These are phyloP conservation scores for Dynastes grantii DNA, from an alignment of 2,888 invertebrate species.

Conservation along the genomic window DNA sequence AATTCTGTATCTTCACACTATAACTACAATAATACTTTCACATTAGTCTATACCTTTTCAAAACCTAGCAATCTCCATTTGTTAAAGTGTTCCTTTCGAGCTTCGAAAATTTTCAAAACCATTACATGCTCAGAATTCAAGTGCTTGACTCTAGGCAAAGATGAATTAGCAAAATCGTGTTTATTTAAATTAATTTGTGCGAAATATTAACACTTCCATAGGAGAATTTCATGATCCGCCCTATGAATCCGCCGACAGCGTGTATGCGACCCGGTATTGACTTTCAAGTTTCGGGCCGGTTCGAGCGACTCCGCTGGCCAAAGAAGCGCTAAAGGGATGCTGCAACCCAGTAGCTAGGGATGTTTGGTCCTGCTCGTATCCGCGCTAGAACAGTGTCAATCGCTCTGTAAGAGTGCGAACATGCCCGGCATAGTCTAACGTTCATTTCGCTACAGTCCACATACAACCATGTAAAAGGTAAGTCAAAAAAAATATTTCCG, in stretches of 20 bases:
- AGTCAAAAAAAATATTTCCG: conserved; percentile 47
- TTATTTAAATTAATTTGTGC: conserved; percentile 6
- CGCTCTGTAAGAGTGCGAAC: conserved; percentile 58
- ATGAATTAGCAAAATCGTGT: neutral
- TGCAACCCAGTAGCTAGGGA: conserved; percentile 68
- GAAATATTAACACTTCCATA: conserved; percentile 34
- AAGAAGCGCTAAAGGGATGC: conserved; percentile 66
- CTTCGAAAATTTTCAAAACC: too few relatives aligned
- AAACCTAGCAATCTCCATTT: too few relatives aligned
- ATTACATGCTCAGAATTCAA: too few relatives aligned
- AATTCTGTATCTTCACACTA: too few relatives aligned
- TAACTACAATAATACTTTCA: too few relatives aligned
- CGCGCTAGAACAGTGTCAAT: conserved; percentile 42
- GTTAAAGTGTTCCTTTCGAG: too few relatives aligned
- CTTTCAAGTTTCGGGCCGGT: conserved; percentile 64
- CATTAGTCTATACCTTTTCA: too few relatives aligned
- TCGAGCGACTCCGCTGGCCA: conserved; percentile 63
- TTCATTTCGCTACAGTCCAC: conserved; percentile 49
- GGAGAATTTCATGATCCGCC: conserved; percentile 58
- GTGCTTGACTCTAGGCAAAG: neutral
- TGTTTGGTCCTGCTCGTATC: conserved; percentile 61
- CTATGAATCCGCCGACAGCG: conserved; percentile 61
- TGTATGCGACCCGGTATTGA: conserved; percentile 66
- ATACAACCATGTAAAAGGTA: conserved; percentile 63
- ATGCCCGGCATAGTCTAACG: conserved; percentile 51